Evolutionary conservation across 2,888 invertebrate species (phyloP).

Genomic region (Branchellion lobata): DNA sequence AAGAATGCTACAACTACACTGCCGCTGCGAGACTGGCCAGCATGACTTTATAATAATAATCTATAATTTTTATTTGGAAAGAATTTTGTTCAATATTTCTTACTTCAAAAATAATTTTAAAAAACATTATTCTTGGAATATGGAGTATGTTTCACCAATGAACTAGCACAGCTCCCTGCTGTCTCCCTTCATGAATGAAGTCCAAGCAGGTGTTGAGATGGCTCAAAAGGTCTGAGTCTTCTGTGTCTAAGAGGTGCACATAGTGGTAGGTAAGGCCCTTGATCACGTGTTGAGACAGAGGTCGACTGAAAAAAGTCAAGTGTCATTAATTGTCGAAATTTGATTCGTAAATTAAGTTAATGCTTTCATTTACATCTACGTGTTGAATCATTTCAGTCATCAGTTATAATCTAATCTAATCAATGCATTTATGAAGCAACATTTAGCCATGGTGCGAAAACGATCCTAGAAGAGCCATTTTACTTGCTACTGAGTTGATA

Average conservation of each 20-base stretch:
- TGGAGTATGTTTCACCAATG: conserved; percentile 85
- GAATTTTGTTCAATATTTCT: too few relatives aligned
- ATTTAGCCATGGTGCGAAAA: too few relatives aligned
- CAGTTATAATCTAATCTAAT: too few relatives aligned
- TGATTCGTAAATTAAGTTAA: too few relatives aligned
- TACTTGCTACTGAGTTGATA: too few relatives aligned
- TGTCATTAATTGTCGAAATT: neutral
- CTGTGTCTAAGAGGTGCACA: conserved; percentile 55
- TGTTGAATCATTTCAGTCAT: too few relatives aligned
- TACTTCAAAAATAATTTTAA: too few relatives aligned
- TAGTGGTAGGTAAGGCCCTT: conserved; percentile 52
- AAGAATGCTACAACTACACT: conserved; percentile 81
- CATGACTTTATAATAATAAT: conserved; percentile 69
- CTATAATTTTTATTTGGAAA: too few relatives aligned
- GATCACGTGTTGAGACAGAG: conserved; percentile 51
- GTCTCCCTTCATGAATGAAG: conserved; percentile 74
- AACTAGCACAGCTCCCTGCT: conserved; percentile 74
- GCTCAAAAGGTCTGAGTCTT: conserved; percentile 76
- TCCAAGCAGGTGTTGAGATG: conserved; percentile 75
- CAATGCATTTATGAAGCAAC: too few relatives aligned
- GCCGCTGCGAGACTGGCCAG: conserved; percentile 85
- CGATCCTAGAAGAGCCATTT: too few relatives aligned
- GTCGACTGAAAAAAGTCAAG: conserved; percentile 46
- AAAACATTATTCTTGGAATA: too few relatives aligned
- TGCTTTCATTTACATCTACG: too few relatives aligned